These are phyloP conservation scores for Helicoverpa armigera DNA, from an alignment of 1,140 invertebrate genomes.

Conservation along the genomic window DNA sequence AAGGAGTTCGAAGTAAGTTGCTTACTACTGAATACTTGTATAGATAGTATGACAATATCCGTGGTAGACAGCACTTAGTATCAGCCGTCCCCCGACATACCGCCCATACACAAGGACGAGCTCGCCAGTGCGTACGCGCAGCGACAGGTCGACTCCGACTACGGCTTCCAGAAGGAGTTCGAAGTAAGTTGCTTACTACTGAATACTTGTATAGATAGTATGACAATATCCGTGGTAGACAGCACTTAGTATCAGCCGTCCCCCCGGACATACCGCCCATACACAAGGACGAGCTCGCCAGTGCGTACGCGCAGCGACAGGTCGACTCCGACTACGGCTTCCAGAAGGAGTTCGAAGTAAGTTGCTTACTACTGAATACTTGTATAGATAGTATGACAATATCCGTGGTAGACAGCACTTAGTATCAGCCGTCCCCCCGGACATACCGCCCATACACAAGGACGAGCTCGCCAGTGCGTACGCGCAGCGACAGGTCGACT, in stretches of 20 bases:
- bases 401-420: slow-evolving; percentile 89
- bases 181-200: slow-evolving; percentile 83
- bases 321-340: slow-evolving; percentile 96
- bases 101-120: slow-evolving; percentile 91
- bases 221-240: slow-evolving; percentile 85
- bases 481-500: slow-evolving; percentile 93
- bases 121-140: slow-evolving; percentile 92
- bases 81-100: slow-evolving; percentile 91
- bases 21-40: no score
- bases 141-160: slow-evolving; percentile 94
- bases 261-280: slow-evolving; percentile 95
- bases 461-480: slow-evolving; percentile 91
- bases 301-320: slow-evolving; percentile 92
- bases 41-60: slow-evolving; percentile 53
- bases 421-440: slow-evolving; percentile 90
- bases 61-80: slow-evolving; percentile 90
- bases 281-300: slow-evolving; percentile 89
- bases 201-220: no score
- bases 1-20: slow-evolving; percentile 91
- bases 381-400: slow-evolving; percentile 43
- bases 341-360: slow-evolving; percentile 93
- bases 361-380: neutral
- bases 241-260: slow-evolving; percentile 88
- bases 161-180: slow-evolving; percentile 95
- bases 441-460: slow-evolving; percentile 93